Evolutionary conservation across 2,888 invertebrate genomes (phyloP).

Genomic region (Chymomyza procnemis): DNA sequence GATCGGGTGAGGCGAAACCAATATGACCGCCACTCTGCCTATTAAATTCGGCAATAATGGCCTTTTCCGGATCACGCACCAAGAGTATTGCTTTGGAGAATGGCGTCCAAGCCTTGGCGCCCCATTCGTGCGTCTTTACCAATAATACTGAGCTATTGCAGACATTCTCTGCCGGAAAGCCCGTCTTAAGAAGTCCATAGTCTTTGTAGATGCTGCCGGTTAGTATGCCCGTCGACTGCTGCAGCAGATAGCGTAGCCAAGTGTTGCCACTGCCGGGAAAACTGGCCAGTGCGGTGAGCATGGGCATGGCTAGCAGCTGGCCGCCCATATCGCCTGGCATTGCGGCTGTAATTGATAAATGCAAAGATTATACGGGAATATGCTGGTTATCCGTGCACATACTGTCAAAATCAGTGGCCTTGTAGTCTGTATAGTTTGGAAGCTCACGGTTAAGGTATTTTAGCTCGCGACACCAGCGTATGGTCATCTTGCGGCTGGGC

Average conservation of each 20-base stretch:
- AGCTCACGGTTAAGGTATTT: conserved; percentile 73
- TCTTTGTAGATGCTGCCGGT: conserved; percentile 91
- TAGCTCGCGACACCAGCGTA: conserved; percentile 78
- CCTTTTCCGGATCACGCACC: conserved; percentile 85
- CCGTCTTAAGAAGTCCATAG: conserved; percentile 86
- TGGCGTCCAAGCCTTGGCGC: conserved; percentile 80
- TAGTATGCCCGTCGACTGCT: conserved; percentile 87
- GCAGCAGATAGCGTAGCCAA: conserved; percentile 88
- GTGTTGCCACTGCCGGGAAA: conserved; percentile 93
- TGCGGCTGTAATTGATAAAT: conserved; percentile 38
- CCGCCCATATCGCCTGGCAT: conserved; percentile 55
- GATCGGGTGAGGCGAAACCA: conserved; percentile 86
- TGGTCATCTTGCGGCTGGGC: conserved; percentile 74
- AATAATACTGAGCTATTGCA: conserved; percentile 87
- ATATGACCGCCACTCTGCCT: conserved; percentile 89
- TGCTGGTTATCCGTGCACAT: conserved; percentile 12
- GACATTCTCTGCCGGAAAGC: conserved; percentile 88
- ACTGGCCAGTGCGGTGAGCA: conserved; percentile 83
- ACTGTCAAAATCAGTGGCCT: conserved; percentile 63
- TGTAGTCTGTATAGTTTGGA: conserved; percentile 65
- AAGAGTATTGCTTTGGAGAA: conserved; percentile 85
- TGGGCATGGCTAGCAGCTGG: conserved; percentile 42
- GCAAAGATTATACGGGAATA: neutral
- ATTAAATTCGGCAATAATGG: conserved; percentile 87
- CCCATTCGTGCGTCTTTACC: conserved; percentile 89